Evolutionary conservation across 2,797 vertebrate species (phyloP).

Genomic region (Stomatorhinus walkeri): DNA sequence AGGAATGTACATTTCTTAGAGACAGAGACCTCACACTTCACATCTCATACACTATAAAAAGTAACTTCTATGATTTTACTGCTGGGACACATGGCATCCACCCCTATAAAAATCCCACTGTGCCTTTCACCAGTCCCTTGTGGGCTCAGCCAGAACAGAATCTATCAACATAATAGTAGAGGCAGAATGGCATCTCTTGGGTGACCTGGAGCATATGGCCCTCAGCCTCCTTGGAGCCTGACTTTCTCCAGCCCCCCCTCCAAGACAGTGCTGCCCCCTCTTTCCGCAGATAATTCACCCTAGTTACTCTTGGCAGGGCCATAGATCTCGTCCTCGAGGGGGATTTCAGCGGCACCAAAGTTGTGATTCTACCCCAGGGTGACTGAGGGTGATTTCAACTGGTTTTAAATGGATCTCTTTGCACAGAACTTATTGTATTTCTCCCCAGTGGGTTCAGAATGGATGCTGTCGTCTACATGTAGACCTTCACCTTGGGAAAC

Average conservation of each 20-base stretch:
- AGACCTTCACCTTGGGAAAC: neutral
- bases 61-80: neutral
- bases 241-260: neutral
- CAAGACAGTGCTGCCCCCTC: neutral
- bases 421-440: neutral
- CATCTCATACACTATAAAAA: neutral
- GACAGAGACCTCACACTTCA: neutral
- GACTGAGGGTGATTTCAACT: neutral
- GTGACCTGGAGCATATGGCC: neutral
- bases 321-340: neutral
- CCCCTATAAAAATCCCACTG: neutral
- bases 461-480: neutral
- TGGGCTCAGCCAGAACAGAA: neutral
- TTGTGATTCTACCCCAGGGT: neutral
- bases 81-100: neutral
- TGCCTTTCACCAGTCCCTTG: neutral
- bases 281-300: neutral
- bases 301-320: neutral
- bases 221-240: neutral
- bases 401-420: neutral
- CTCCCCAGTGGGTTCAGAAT: neutral
- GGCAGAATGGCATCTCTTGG: neutral
- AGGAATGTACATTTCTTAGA: neutral
- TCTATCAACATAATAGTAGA: neutral
- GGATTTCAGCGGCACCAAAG: neutral